Conservation (phyloP, 2,113 vertebrate genomes). For the Okapia johnstoni region DNA sequence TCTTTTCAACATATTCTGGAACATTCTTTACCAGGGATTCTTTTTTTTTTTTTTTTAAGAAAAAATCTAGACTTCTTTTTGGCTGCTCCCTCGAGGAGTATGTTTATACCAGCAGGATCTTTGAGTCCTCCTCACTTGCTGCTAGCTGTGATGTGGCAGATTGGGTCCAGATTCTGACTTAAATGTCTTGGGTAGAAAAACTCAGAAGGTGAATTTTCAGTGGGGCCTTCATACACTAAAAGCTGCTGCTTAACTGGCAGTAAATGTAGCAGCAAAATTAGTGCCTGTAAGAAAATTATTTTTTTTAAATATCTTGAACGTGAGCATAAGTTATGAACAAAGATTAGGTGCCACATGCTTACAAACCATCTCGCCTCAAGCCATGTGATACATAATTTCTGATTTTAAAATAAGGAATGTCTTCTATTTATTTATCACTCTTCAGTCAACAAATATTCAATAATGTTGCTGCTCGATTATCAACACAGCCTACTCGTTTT, state of each 20-base stretch:
- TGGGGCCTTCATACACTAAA: conserved; percentile 52
- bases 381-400: conserved; percentile 36
- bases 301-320: conserved; percentile 55
- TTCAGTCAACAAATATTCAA: conserved; percentile 41
- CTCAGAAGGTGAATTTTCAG: conserved; percentile 77
- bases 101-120: conserved; percentile 76
- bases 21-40: conserved; percentile 43
- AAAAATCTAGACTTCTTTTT: conserved; percentile 46
- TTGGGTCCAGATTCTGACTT: conserved; percentile 75
- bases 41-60: conserved; percentile 33
- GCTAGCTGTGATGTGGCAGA: conserved; percentile 71
- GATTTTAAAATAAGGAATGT: conserved; percentile 38
- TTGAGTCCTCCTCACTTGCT: conserved; percentile 73
- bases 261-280: conserved; percentile 65
- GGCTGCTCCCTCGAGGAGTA: conserved; percentile 53
- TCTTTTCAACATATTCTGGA: neutral
- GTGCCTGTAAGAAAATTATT: conserved; percentile 28
- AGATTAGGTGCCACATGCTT: conserved; percentile 68
- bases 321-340: conserved; percentile 60
- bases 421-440: neutral
- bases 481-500: conserved; percentile 36
- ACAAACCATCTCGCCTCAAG: conserved; percentile 39
- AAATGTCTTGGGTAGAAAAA: conserved; percentile 79
- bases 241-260: conserved; percentile 73
- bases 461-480: neutral